Base-by-base conservation (phyloP, 2,888 invertebrate species). In the Andricus quercusramuli region DNA sequence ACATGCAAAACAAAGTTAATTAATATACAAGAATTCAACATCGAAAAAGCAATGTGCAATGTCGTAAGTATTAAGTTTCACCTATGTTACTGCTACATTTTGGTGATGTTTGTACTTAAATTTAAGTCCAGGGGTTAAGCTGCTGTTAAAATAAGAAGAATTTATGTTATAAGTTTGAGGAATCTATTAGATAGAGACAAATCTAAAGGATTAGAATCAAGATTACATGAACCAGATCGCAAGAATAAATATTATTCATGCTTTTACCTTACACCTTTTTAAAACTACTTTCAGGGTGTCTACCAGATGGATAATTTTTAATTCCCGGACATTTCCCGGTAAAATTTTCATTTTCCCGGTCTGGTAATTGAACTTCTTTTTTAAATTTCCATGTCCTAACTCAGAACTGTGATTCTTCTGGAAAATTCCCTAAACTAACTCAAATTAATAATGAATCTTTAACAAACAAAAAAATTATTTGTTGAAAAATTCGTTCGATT, bases 51-150 rank as follows among this genome's bases (percentile, higher is more conserved):
- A 79, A 65, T 77, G 77, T 78, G 70, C 56, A 51, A 20, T 32
- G 32, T 32, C 85, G 81, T 88, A 85, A 83, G 87, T 88, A 85
- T 89, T 89, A 85, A 89, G 84, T 90, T 89, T 93, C 92, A 93
- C 92, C 92, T 92, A 92, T 90, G 87, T 90, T 90, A 91, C 90
- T 91, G 91, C 91, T 88, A 89, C 88, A 88, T 89, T 90, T 89
- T 88, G 90, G 88, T 85, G 91, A 89, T 90, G 74, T 89, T 90
- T 87, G 89, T 90, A 90, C 85, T 91, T 90, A 90, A 90, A 90
- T 88, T 88, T 89, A 90, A 91, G 86, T 92, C 92, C 92, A 85
- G 90, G 88, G 91, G 89, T 92, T 90, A 92, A 90, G 91, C 92
- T 89, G 91, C 91, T 92, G 92, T 91, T 92, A 90, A 91, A 91